Evolutionary conservation across 2,888 invertebrate species (phyloP).

Genomic region (Willowsia nigromaculata): DNA sequence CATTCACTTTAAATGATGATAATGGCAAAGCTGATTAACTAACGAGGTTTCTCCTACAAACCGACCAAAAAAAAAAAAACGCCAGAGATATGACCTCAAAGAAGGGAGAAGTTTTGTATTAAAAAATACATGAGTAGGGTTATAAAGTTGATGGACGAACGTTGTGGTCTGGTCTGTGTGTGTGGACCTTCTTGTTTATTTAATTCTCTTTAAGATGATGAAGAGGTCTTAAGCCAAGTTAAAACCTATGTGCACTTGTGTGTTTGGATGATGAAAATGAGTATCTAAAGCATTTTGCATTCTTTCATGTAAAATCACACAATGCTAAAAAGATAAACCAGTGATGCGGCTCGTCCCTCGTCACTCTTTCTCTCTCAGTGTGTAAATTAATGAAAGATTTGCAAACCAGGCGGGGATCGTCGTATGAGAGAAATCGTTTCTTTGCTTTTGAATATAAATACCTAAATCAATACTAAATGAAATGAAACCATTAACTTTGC

Average conservation of each 20-base stretch:
- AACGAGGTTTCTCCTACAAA: constrained; percentile 44
- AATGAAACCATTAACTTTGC: background rate
- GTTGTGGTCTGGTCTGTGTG: background rate
- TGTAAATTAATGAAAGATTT: constrained; percentile 5
- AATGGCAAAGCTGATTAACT: constrained; percentile 14
- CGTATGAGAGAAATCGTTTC: constrained; percentile 41
- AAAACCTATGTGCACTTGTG: background rate
- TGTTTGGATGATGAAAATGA: background rate
- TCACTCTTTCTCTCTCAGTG: background rate
- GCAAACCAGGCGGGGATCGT: constrained; percentile 18
- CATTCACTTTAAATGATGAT: background rate
- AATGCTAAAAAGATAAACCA: background rate
- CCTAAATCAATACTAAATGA: background rate
- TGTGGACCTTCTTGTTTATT: constrained; percentile 13
- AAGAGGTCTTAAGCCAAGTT: background rate
- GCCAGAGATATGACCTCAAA: constrained; percentile 56
- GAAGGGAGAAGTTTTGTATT: background rate
- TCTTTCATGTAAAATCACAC: background rate
- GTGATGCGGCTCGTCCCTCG: background rate
- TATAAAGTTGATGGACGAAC: background rate
- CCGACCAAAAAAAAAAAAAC: constrained; percentile 47
- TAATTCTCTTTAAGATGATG: constrained; percentile 7
- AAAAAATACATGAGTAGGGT: background rate
- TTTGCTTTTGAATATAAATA: constrained; percentile 4
- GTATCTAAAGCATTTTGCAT: background rate